phyloP scores from a whole-genome alignment of 2,113 vertebrate species.

The Myiagra hebetior region DNA sequence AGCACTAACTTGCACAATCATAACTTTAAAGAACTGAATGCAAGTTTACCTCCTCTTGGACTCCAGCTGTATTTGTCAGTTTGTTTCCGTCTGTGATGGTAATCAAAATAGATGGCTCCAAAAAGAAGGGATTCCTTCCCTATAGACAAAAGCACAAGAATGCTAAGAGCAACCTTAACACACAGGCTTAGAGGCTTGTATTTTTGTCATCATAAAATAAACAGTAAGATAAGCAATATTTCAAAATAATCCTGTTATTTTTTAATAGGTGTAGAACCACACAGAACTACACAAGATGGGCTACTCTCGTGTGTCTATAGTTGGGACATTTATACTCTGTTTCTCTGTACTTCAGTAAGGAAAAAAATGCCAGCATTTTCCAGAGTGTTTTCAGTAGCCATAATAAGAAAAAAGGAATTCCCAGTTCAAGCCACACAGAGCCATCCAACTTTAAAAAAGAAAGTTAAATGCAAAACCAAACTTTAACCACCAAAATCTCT shows the following conservation, averaged over 20 bases:
- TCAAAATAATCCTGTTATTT: background rate
- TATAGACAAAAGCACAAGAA: constrained; percentile 63
- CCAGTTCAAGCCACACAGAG: background rate
- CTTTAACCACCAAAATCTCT: background rate
- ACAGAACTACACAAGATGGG: background rate
- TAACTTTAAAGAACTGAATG: background rate
- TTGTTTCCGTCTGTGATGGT: constrained; percentile 98
- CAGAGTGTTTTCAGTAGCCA: background rate
- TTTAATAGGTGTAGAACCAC: background rate
- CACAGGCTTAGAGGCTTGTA: background rate
- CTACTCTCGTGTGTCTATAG: background rate
- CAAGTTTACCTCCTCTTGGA: constrained; percentile 91
- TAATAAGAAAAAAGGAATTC: background rate
- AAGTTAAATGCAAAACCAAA: background rate
- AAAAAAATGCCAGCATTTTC: background rate
- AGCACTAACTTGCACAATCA: background rate
- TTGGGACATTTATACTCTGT: background rate
- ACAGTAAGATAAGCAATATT: background rate
- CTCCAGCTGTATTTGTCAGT: constrained; percentile 89
- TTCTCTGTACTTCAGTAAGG: background rate
- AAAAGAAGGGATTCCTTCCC: constrained; percentile 98
- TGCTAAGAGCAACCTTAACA: background rate
- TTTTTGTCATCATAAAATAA: background rate
- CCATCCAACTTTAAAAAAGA: background rate
- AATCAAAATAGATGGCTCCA: constrained; percentile 97